A percentile compares a stretch with the other conserved stretches of the same genome.
Conservation (phyloP, 2,113 vertebrate species). For the Urocolius indicus region DNA sequence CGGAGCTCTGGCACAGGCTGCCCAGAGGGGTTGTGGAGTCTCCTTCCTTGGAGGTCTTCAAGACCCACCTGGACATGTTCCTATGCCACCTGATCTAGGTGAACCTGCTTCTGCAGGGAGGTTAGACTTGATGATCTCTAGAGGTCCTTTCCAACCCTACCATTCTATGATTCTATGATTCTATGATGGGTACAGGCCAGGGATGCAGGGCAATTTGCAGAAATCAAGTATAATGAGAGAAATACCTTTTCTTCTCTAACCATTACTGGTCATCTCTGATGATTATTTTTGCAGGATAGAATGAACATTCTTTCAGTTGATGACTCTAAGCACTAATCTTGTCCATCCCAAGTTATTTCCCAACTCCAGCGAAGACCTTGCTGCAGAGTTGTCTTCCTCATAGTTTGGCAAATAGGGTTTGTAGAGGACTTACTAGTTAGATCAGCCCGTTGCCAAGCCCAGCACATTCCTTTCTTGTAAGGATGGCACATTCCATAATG, state of each 20-base stretch:
- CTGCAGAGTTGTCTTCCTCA: background rate
- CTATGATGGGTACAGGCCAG: background rate
- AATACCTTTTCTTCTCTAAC: background rate
- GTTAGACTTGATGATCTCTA: no score
- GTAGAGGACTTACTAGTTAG: background rate
- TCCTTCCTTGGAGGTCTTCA: no score
- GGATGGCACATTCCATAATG: conserved; percentile 8
- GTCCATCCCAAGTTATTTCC: background rate
- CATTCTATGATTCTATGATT: no score
- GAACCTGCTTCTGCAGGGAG: no score
- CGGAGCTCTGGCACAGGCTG: no score
- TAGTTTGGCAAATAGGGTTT: background rate
- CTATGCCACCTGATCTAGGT: no score
- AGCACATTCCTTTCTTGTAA: conserved; percentile 23
- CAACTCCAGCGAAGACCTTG: background rate
- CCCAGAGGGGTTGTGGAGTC: no score
- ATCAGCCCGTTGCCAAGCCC: background rate
- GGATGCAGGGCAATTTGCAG: background rate
- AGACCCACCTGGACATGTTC: no score
- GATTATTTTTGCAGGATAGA: background rate
- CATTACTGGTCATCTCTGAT: background rate
- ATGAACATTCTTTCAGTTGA: background rate
- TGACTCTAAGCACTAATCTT: background rate
- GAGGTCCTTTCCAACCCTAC: no score
- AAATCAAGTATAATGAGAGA: background rate